Base-by-base conservation (phyloP, 1,140 invertebrate species). In the Zaprionus lachaisei region DNA sequence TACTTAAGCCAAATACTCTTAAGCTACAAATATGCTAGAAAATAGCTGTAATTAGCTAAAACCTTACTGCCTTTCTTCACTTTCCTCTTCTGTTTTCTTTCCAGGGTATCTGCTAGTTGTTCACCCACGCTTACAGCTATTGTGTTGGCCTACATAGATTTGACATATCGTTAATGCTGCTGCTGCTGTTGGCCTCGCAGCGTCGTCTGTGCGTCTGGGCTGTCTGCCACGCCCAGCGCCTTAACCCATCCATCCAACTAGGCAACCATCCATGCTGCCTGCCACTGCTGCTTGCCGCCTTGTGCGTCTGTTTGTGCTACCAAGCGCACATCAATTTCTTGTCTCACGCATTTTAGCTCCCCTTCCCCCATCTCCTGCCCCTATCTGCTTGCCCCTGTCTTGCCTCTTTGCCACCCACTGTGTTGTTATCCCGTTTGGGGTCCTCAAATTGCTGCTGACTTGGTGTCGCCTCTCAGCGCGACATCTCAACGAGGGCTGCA, bases 281-380 rank as follows among this genome's bases (percentile, higher is more conserved):
- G 15, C 55, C 66, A 34, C 57, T 41, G 17, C 49, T 55, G 61
- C n/a, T 12, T 24, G 34, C 20, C 20, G 22, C 37, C 15, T 56
- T 57, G 64, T 44, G 65, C 57, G 65, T 61, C 68, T 68, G 56
- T 68, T 44, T 68, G 41, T 68, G 38, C 67, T 71, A 64, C 51
- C 51, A 41, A 75, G 60, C 41, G 60, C 54, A 75, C 72, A 75
- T 75, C 72, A 75, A 75, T 75, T 75, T 22, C 72, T 69, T 69
- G 69, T 64, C 69, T 56, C 15, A 26, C 20, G 17, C 61, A 63
- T 64, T 51, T n/a, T n/a, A n/a, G 15, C n/a, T 22, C 2, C 15
- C 22, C 20, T 1, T 11, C 51, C 1, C 22, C n/a, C 47, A 22
- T 2, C 20, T 2, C 20, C 20, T 22, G 20, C 20, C 20, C 20